A percentile compares a stretch with the other conserved stretches of the same genome.
phyloP scores from a whole-genome alignment of 1,140 invertebrate genomes.

The Halesus radiatus region DNA sequence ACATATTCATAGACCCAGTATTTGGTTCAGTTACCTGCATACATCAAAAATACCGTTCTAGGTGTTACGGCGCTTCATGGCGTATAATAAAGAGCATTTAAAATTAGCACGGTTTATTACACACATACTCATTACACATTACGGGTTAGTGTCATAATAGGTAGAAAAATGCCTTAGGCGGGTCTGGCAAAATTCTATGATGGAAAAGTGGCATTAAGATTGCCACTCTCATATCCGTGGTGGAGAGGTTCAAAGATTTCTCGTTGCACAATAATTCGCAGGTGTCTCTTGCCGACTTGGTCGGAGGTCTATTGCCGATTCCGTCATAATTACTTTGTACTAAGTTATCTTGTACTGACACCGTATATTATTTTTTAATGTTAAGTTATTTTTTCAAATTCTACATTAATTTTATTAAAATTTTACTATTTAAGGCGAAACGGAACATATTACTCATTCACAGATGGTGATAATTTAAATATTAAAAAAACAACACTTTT shows the following conservation, averaged over 20 bases:
- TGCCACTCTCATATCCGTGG: conserved; percentile 9
- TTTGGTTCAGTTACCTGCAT: conserved; percentile 6
- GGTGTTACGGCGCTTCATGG: not conserved
- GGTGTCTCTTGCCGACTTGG: not conserved
- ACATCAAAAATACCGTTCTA: not conserved
- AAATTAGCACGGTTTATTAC: conserved; percentile 20
- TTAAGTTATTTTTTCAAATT: too few relatives aligned
- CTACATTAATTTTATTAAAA: too few relatives aligned
- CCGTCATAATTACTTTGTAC: not conserved
- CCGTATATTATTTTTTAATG: too few relatives aligned
- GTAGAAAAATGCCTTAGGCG: not conserved
- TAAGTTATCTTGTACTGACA: not conserved
- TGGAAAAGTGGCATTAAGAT: not conserved
- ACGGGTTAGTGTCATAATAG: conserved; percentile 8
- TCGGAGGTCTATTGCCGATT: not conserved
- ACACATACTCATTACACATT: not conserved
- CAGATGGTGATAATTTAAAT: too few relatives aligned
- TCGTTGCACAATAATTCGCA: conserved; percentile 4
- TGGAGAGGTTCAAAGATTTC: conserved; percentile 6
- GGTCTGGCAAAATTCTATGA: not conserved
- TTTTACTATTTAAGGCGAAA: too few relatives aligned
- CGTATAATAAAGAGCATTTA: conserved; percentile 6
- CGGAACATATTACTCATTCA: too few relatives aligned
- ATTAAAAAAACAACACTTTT: too few relatives aligned
- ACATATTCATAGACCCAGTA: conserved; percentile 9